Evolutionary conservation across 2,113 vertebrate genomes (phyloP).

Genomic region (Channa maculata): DNA sequence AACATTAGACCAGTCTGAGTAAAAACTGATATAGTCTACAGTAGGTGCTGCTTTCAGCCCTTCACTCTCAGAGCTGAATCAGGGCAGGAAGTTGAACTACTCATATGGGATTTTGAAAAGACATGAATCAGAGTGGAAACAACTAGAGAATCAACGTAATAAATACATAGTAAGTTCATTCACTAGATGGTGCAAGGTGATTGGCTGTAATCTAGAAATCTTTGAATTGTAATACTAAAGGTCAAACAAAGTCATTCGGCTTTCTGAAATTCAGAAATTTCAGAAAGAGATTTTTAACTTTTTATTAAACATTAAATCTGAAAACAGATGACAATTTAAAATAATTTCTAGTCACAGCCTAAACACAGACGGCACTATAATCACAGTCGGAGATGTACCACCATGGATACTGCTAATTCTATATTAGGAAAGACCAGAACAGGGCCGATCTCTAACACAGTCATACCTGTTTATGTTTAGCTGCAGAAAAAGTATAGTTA

Average conservation of each 20-base stretch:
- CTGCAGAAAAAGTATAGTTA: neutral
- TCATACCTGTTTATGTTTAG: constrained; percentile 1
- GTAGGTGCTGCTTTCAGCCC: neutral
- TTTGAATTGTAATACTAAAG: too few species aligned
- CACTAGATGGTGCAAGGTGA: too few species aligned
- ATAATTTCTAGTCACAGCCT: neutral
- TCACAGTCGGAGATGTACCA: neutral
- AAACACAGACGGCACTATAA: neutral
- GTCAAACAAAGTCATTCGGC: too few species aligned
- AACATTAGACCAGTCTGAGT: neutral
- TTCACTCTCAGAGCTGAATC: neutral
- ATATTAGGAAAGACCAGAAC: neutral
- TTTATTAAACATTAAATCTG: too few species aligned
- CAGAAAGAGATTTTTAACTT: too few species aligned
- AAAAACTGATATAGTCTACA: neutral
- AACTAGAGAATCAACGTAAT: too few species aligned
- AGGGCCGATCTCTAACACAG: neutral
- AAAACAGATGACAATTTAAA: neutral
- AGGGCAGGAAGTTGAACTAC: too few species aligned
- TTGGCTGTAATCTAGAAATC: too few species aligned
- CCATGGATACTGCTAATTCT: neutral
- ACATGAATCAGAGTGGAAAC: neutral
- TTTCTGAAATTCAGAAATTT: too few species aligned
- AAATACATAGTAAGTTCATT: too few species aligned
- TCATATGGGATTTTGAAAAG: neutral